These are phyloP conservation scores for Trachelus troglodyta DNA, from an alignment of 2,888 invertebrate genomes.

Conservation along the genomic window DNA sequence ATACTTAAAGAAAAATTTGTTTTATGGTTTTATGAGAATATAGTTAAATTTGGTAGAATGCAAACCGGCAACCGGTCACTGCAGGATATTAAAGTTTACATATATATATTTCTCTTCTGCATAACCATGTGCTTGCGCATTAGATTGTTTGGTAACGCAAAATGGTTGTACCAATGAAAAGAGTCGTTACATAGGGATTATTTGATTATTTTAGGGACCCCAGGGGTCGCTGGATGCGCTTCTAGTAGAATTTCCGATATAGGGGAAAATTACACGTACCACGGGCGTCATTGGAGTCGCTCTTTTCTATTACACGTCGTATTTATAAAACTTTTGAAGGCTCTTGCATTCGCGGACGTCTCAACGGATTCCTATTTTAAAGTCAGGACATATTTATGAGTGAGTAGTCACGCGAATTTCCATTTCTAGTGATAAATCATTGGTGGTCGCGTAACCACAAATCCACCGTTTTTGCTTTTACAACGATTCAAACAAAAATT, in stretches of 20 bases:
- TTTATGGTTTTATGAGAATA: neutral
- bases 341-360: constrained; percentile 14
- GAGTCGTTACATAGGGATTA: neutral
- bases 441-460: constrained; percentile 35
- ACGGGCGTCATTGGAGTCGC: constrained; percentile 35
- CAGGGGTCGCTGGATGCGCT: neutral
- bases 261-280: neutral
- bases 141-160: neutral
- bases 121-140: neutral
- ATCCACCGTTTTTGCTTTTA: constrained; percentile 17
- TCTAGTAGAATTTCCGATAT: neutral
- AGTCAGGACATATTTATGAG: constrained; percentile 23
- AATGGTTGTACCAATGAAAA: neutral
- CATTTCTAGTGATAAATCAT: constrained; percentile 14
- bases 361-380: constrained; percentile 12
- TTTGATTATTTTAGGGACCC: neutral
- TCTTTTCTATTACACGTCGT: constrained; percentile 27
- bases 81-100: neutral
- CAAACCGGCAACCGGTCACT: neutral
- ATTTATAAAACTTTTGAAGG: constrained; percentile 35
- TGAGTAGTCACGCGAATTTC: constrained; percentile 20
- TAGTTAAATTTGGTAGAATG: neutral
- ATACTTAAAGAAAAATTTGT: neutral
- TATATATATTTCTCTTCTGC: neutral
- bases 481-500: constrained; percentile 10